phyloP scores from a whole-genome alignment of 2,888 invertebrate species.

The Dione juno region DNA sequence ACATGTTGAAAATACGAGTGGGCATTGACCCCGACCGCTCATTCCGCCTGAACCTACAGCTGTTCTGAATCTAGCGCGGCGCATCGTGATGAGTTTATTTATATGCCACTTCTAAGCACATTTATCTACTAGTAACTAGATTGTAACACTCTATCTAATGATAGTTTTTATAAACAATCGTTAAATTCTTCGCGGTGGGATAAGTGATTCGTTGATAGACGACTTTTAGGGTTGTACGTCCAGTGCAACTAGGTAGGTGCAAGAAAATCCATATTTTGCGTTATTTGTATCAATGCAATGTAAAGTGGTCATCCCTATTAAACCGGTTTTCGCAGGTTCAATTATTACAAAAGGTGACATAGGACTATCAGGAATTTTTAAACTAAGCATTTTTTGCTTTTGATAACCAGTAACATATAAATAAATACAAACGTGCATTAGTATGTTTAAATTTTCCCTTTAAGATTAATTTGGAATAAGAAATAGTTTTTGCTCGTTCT shows the following conservation, averaged over 20 bases:
- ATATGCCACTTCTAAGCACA: slow-evolving; percentile 48
- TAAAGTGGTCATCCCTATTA: background rate
- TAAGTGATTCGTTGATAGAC: slow-evolving; percentile 9
- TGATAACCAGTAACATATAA: background rate
- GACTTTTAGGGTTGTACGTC: background rate
- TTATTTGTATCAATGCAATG: background rate
- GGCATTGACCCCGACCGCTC: slow-evolving; percentile 79
- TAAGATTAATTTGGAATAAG: slow-evolving; percentile 1
- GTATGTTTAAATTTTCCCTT: background rate
- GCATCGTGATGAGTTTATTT: slow-evolving; percentile 71
- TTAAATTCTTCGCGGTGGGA: slow-evolving; percentile 23
- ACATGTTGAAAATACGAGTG: slow-evolving; percentile 83
- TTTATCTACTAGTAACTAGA: slow-evolving; percentile 54
- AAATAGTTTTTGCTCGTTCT: slow-evolving; percentile 4
- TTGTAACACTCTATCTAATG: slow-evolving; percentile 33
- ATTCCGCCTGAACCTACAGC: slow-evolving; percentile 73
- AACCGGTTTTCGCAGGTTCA: background rate
- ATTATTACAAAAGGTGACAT: background rate
- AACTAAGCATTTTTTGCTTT: background rate
- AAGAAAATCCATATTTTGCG: background rate
- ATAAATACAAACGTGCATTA: background rate
- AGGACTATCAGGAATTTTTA: background rate
- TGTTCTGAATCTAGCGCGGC: slow-evolving; percentile 76
- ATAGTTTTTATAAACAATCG: slow-evolving; percentile 32
- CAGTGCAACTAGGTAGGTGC: background rate